Base-by-base conservation (phyloP, 2,797 vertebrate species). In the Corythornis leucogaster region DNA sequence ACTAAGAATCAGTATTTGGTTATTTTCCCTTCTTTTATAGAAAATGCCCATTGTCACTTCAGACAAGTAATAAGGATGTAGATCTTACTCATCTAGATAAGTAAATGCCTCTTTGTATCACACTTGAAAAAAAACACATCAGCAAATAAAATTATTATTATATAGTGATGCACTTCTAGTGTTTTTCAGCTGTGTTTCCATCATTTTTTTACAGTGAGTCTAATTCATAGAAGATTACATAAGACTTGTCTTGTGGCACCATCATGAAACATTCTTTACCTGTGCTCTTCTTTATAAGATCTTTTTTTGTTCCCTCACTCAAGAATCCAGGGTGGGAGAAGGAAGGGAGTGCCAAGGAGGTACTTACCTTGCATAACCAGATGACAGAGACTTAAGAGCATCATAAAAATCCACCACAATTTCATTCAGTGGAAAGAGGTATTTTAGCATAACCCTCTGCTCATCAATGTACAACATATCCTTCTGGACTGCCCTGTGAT, bases 381-480 rank as follows among this genome's bases (percentile, higher is more conserved):
- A 99, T 42, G 99, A 99, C 58, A 99, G 51, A 11, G 99, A 99
- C 94, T 99, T 99, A 26, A 99, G 98, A 58, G 97, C 96, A 92
- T 99, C 99, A 33, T 99, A 99, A 97, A 99, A 99, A 97, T 99
- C 99, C 75, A 99, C 98, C 42, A 99, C 98, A 9, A 99, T 98
- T 98, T 99, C 99, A 96, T 99, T 99, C 59, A 99, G 96, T 70
- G 99, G 99, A 71, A 99, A 99, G 79, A 98, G 95, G 89, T 98
- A 99, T 92, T 99, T 99, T 97, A 99, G 97, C 98, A 99, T 99
- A 85, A 99, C 98, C 43, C 99, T 98, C 58, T 97, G 98, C 54
- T 99, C 98, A 91, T 99, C 99, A 57, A 99, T 99, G 95, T 99
- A 99, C 59, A 98, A 35, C 98, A 99, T 97, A 95, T 99, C 98